A percentile compares a stretch with the other conserved stretches of the same genome.
Evolutionary conservation across 2,888 invertebrate species (phyloP).

Genomic region (Blastobasis adustella): DNA sequence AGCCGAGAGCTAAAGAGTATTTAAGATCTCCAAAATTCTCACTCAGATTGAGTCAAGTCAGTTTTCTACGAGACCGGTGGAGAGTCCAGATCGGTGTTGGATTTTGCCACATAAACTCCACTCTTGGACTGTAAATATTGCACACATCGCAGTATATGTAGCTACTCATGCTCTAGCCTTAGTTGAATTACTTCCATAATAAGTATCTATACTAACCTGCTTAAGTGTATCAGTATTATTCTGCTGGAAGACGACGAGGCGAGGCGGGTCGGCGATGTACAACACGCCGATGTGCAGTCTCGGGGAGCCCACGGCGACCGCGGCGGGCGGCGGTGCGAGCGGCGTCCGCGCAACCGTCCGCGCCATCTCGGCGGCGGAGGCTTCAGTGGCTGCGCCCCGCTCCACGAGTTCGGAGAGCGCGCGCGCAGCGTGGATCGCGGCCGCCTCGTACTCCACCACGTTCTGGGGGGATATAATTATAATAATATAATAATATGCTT

Average conservation of each 20-base stretch:
- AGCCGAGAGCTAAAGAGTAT: too few relatives aligned
- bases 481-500: too few relatives aligned
- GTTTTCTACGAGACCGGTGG: too few relatives aligned
- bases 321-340: slow-evolving; percentile 54
- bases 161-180: too few relatives aligned
- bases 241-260: slow-evolving; percentile 60
- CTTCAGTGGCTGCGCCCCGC: slow-evolving; percentile 53
- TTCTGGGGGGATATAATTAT: slow-evolving; percentile 32
- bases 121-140: too few relatives aligned
- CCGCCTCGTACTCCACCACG: slow-evolving; percentile 57
- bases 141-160: too few relatives aligned
- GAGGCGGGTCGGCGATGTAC: slow-evolving; percentile 53
- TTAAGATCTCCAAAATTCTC: too few relatives aligned
- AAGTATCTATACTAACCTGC: slow-evolving; percentile 18
- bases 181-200: too few relatives aligned
- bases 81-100: too few relatives aligned
- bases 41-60: too few relatives aligned
- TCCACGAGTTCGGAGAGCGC: slow-evolving; percentile 63
- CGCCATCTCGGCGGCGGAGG: slow-evolving; percentile 55
- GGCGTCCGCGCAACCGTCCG: slow-evolving; percentile 57
- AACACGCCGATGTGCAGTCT: slow-evolving; percentile 66
- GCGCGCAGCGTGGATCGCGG: slow-evolving; percentile 59
- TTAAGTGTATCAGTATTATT: slow-evolving; percentile 67
- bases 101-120: too few relatives aligned
- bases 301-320: slow-evolving; percentile 66